phyloP scores from a whole-genome alignment of 1,140 invertebrate genomes.

The Brachionus sp. region DNA sequence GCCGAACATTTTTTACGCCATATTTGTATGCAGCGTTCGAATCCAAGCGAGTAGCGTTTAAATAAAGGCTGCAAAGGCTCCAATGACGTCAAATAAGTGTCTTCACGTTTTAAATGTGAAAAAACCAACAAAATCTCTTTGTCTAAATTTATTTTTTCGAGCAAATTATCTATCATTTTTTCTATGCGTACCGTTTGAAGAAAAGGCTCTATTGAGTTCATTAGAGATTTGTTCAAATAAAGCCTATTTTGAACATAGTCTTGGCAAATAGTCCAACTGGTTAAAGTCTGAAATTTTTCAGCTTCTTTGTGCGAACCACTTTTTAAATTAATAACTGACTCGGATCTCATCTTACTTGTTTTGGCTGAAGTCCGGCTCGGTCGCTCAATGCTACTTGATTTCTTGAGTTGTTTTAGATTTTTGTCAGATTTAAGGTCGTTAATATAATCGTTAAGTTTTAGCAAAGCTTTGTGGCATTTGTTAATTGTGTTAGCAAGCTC shows the following conservation, averaged over 20 bases:
- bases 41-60: conserved; percentile 26
- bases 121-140: conserved; percentile 43
- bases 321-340: not conserved
- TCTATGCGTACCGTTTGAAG: not conserved
- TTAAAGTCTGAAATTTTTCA: not conserved
- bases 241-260: conserved; percentile 41
- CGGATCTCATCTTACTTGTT: not conserved
- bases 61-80: conserved; percentile 42
- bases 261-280: conserved; percentile 20
- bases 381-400: not conserved
- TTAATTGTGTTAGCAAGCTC: conserved; percentile 4
- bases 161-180: conserved; percentile 18
- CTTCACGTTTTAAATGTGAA: conserved; percentile 37
- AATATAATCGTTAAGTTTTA: conserved; percentile 27
- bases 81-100: not conserved
- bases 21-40: conserved; percentile 40
- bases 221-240: conserved; percentile 27
- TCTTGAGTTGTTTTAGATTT: conserved; percentile 25
- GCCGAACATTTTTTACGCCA: conserved; percentile 44
- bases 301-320: not conserved
- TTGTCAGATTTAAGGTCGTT: not conserved
- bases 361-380: not conserved
- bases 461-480: conserved; percentile 22
- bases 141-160: conserved; percentile 28
- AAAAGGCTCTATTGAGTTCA: conserved; percentile 40